phyloP scores from a whole-genome alignment of 2,113 vertebrate genomes.

The Sylvietta virens region DNA sequence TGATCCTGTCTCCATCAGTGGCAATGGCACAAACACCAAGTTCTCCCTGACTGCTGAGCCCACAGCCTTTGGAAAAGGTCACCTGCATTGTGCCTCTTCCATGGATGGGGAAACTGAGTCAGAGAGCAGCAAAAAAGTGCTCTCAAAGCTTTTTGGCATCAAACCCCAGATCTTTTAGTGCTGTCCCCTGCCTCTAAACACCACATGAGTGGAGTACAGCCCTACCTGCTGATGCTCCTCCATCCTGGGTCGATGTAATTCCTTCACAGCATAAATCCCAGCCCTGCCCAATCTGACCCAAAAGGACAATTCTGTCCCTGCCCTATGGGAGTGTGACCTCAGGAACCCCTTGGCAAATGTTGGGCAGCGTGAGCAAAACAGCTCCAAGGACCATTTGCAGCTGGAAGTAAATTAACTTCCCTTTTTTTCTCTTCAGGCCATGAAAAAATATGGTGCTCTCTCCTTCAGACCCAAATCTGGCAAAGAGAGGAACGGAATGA shows the following conservation, averaged over 20 bases:
- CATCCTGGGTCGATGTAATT: neutral
- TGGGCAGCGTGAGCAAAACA: neutral
- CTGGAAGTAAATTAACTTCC: neutral
- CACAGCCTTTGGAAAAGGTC: neutral
- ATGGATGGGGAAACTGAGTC: neutral
- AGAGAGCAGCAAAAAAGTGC: neutral
- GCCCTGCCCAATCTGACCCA: neutral
- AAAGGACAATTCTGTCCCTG: neutral
- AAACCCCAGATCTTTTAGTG: neutral
- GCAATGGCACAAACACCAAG: neutral
- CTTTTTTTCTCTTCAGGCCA: neutral
- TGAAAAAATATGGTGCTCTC: neutral
- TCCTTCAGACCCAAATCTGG: neutral
- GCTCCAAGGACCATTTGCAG: neutral
- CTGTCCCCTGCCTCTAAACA: neutral
- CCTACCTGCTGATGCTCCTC: neutral
- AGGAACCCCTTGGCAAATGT: neutral
- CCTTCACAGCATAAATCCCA: neutral
- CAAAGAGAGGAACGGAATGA: neutral
- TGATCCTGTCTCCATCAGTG: neutral
- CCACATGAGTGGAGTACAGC: neutral
- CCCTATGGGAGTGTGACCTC: neutral
- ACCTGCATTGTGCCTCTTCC: neutral
- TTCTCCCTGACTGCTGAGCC: neutral
- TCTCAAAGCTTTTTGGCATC: neutral